Evolutionary conservation across 2,888 invertebrate species (phyloP).

Genomic region (Drosophila percnosoma): DNA sequence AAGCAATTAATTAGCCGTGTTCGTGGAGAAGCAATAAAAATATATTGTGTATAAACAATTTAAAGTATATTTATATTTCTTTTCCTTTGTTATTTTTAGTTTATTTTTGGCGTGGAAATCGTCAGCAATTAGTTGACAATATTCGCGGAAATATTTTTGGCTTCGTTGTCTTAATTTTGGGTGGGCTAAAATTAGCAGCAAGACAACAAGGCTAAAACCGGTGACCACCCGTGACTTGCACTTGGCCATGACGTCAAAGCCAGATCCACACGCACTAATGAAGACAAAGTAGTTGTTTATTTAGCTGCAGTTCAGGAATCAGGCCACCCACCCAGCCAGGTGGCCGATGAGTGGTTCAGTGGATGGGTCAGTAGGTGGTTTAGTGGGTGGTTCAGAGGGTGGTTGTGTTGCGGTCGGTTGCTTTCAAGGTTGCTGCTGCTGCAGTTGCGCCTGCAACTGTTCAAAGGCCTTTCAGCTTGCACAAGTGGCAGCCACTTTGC

Average conservation of each 20-base stretch:
- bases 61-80: not conserved
- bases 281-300: constrained; percentile 66
- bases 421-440: constrained; percentile 50
- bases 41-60: not conserved
- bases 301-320: constrained; percentile 33
- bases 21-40: constrained; percentile 9
- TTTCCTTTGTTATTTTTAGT: constrained; percentile 7
- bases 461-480: constrained; percentile 26
- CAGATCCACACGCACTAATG: constrained; percentile 52
- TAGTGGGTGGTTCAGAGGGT: not conserved
- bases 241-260: constrained; percentile 64
- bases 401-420: not conserved
- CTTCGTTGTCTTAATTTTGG: constrained; percentile 40
- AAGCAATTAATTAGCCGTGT: constrained; percentile 43
- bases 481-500: constrained; percentile 45
- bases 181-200: constrained; percentile 60
- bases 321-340: constrained; percentile 2
- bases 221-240: constrained; percentile 46
- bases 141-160: constrained; percentile 47
- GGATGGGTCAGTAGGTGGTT: not conserved
- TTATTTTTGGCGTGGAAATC: constrained; percentile 53
- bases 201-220: constrained; percentile 26
- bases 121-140: constrained; percentile 40
- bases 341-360: not conserved
- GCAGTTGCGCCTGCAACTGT: constrained; percentile 23